Evolutionary conservation across 2,888 invertebrate genomes (phyloP), one percentile per base, ranked within the genome.

Genomic region (Leistus spinibarbis): DNA sequence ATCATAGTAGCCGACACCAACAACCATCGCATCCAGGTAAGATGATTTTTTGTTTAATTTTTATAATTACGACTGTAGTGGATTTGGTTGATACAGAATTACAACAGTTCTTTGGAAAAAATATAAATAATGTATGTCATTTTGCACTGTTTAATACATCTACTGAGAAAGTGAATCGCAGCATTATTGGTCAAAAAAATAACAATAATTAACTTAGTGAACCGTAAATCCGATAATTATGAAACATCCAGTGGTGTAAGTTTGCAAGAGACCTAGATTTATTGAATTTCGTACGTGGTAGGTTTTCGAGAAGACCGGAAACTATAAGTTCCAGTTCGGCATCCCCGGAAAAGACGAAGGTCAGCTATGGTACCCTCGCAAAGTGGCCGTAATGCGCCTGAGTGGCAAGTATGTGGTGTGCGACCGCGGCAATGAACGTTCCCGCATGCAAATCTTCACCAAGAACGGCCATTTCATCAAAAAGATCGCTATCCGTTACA

Each of bases 1-100:
- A 97, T 98, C 79, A 95, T 98, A 81, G 97, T 98, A 20, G 98
- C 97, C 57, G 96, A 98, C 84, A 98, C 98, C 3, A 97, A 98
- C 84, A 98, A 98, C 85, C 98, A 98, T 87, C 93, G 98, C 78
- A 95, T 98, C 82, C 95, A 96, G 87, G 93, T 93, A 83, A 78
- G 80, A 70, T 22, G 23, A 10, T 23, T 1, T 53, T 13, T 40
- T 40, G 7, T 27, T 27, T 27, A 7, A 27, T 27, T n/a, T n/a
- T n/a, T n/a, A n/a, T n/a, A n/a, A n/a, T n/a, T n/a, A n/a, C n/a
- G n/a, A n/a, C n/a, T n/a, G 0, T 7, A 40, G 5, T 40, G 1
- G 7, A 40, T 40, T 40, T 10, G 0, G 40, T 3, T 40, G 5
- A n/a, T n/a, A n/a, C n/a, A n/a, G n/a, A n/a, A n/a, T n/a, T n/a